Base-by-base conservation (phyloP, 1,140 invertebrate species). In the Telenomus remus region DNA sequence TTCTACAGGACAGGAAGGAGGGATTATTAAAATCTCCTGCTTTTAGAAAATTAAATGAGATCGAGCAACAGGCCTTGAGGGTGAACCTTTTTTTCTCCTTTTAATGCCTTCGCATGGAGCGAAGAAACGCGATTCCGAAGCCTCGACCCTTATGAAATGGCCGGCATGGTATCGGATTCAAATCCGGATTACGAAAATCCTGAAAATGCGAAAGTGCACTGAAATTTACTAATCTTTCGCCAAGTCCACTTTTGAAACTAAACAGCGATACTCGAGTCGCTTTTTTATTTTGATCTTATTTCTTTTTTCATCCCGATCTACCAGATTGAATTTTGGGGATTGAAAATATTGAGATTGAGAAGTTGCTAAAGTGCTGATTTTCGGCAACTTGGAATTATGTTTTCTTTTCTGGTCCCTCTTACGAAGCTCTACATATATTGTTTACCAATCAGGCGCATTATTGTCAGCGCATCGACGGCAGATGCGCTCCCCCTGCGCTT, bases 31-130 rank as follows among this genome's bases (percentile, higher is more conserved):
- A 63, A 60, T 60, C 46, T 49, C n/a, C 14, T 35, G 39, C 19
- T n/a, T 46, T 42, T 77, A 69, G 42, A 55, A 75, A 78, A 80
- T 79, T 66, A 72, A 83, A 79, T 74, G 73, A 64, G 79, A 73
- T 79, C 56, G 70, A 78, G 48, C 47, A 60, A 69, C 43, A 54
- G 55, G 69, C 49, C 42, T 73, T 16, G 66, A 66, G 57, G 56
- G 55, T 64, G 39, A 70, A 56, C 49, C 49, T 64, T 13, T 44
- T 16, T n/a, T 1, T 53, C 27, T 49, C 11, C 73, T 76, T 47
- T 53, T 13, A 39, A 27, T 27, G 59, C 42, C 48, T 53, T 33
- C 56, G 43, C 53, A 42, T 12, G 47, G 57, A 42, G 63, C 33
- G 69, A 39, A 63, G 60, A 70, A 72, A 63, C 27, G 56, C 42